Evolutionary conservation across 2,113 vertebrate species (phyloP).

Genomic region (Peromyscus maniculatus): DNA sequence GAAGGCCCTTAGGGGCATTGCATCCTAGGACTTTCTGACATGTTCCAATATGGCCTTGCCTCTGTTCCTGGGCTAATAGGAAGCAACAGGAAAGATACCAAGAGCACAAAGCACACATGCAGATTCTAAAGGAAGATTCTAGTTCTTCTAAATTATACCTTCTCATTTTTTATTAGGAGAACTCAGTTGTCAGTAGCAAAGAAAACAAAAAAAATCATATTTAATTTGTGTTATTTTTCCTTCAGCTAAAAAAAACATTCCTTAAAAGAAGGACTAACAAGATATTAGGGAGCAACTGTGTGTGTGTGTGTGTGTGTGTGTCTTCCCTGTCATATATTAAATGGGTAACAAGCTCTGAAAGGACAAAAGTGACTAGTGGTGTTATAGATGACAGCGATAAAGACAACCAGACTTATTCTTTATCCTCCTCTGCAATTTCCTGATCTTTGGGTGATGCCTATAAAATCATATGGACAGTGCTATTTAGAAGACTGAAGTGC

Average conservation of each 20-base stretch:
- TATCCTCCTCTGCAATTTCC: background rate
- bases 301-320: background rate
- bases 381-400: background rate
- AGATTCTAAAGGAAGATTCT: background rate
- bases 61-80: background rate
- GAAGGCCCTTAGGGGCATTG: background rate
- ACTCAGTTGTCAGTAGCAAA: background rate
- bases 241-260: background rate
- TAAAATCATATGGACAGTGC: background rate
- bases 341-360: background rate
- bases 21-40: background rate
- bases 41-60: background rate
- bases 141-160: background rate
- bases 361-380: background rate
- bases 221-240: background rate
- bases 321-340: background rate
- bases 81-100: background rate
- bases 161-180: background rate
- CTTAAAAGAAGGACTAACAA: background rate
- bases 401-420: background rate
- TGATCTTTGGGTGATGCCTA: background rate
- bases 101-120: background rate
- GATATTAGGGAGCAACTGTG: background rate
- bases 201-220: background rate
- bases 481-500: slow-evolving; percentile 11